Conservation (phyloP, 2,113 vertebrate genomes). For the Xiphorhynchus elegans region DNA sequence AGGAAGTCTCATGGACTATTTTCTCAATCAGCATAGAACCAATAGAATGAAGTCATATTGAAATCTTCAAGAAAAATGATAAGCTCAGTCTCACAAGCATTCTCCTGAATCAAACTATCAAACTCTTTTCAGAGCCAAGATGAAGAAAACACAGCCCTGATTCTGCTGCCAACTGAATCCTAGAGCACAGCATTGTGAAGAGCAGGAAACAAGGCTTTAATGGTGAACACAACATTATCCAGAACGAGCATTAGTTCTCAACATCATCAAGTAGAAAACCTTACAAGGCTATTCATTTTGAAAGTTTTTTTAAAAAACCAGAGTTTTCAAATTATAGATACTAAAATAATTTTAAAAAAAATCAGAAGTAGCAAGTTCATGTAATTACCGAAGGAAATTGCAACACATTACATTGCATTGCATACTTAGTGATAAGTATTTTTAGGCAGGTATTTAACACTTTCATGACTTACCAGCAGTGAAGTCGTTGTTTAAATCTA, state of each 20-base stretch:
- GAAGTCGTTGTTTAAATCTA: conserved; percentile 93
- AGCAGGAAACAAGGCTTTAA: not conserved
- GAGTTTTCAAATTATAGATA: not conserved
- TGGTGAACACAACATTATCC: not conserved
- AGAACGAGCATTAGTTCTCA: not conserved
- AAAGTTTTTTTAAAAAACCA: not conserved
- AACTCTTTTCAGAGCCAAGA: not conserved
- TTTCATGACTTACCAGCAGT: conserved; percentile 87
- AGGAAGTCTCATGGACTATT: not conserved
- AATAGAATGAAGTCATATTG: not conserved
- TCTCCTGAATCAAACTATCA: not conserved
- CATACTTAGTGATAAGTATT: not conserved
- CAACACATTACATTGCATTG: not conserved
- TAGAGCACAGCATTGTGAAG: not conserved
- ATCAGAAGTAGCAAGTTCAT: not conserved
- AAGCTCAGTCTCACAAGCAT: not conserved
- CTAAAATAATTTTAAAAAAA: not conserved
- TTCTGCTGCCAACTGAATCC: not conserved
- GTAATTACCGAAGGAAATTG: not conserved
- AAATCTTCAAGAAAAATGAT: not conserved
- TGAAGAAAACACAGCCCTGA: not conserved
- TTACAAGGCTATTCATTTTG: not conserved
- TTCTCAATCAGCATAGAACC: not conserved
- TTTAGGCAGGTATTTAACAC: not conserved
- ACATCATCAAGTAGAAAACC: not conserved